Evolutionary conservation across 2,797 vertebrate genomes (phyloP).

Genomic region (Microcaecilia unicolor): DNA sequence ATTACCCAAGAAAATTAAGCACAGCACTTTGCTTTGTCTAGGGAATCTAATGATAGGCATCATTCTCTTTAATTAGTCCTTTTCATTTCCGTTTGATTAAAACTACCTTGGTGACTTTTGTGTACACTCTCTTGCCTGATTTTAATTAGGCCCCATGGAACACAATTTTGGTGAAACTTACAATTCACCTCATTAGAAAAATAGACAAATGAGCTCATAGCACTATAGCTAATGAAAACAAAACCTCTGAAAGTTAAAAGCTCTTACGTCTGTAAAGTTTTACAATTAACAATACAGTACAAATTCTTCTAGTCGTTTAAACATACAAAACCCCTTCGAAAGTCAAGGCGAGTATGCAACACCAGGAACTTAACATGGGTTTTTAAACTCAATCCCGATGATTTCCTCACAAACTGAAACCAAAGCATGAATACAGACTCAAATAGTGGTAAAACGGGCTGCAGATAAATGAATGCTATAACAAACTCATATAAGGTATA

Average conservation of each 20-base stretch:
- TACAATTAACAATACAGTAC: too few species aligned
- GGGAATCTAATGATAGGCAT: slow-evolving; percentile 17
- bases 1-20: background rate
- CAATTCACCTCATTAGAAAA: slow-evolving; percentile 7
- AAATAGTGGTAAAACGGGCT: too few species aligned
- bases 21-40: background rate
- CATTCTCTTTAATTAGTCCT: slow-evolving; percentile 12
- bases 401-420: too few species aligned
- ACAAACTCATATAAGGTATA: too few species aligned
- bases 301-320: too few species aligned
- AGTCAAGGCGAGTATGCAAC: too few species aligned
- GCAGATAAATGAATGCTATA: too few species aligned
- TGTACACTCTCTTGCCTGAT: slow-evolving; percentile 2
- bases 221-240: background rate
- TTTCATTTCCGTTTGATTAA: slow-evolving; percentile 16
- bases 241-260: background rate
- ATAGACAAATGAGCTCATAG: slow-evolving; percentile 3
- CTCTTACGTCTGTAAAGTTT: too few species aligned
- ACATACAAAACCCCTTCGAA: too few species aligned
- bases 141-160: slow-evolving; percentile 13
- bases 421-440: too few species aligned
- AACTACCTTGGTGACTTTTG: background rate
- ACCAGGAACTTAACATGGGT: too few species aligned
- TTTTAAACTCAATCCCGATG: too few species aligned
- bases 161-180: slow-evolving; percentile 6